These are phyloP conservation scores for Rhinichthys osculus DNA, from an alignment of 2,797 vertebrate species.

Conservation along the genomic window DNA sequence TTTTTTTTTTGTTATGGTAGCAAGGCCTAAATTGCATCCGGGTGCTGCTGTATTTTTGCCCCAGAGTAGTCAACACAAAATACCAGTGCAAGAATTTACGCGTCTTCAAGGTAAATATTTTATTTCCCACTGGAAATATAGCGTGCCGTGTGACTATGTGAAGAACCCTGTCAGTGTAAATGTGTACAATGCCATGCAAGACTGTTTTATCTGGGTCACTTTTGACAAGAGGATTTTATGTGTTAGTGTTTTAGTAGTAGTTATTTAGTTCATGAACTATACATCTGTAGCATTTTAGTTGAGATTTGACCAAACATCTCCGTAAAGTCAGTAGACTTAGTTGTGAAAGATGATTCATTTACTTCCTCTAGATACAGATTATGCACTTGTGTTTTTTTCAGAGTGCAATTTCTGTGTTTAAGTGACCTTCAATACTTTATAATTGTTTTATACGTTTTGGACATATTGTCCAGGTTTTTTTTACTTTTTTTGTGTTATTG, in stretches of 20 bases:
- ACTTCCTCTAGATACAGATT: constrained; percentile 54
- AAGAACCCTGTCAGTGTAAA: constrained; percentile 28
- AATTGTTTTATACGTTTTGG: constrained; percentile 77
- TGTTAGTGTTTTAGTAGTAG: constrained; percentile 46
- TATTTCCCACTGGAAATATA: constrained; percentile 33
- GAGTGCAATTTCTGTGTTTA: constrained; percentile 81
- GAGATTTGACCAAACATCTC: constrained; percentile 39
- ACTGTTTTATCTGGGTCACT: constrained; percentile 50
- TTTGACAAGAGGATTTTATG: constrained; percentile 37
- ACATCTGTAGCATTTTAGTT: constrained; percentile 40
- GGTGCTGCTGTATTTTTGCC: constrained; percentile 41
- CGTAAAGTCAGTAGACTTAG: constrained; percentile 42
- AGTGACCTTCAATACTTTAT: constrained; percentile 84
- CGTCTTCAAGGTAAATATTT: constrained; percentile 16
- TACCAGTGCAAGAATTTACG: constrained; percentile 8
- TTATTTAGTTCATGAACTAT: constrained; percentile 14
- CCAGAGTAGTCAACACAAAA: constrained; percentile 14
- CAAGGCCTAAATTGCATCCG: constrained; percentile 24
- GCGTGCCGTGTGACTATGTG: constrained; percentile 36
- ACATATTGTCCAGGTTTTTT: constrained; percentile 78
- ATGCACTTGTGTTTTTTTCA: constrained; percentile 64
- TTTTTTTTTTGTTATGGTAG: constrained; percentile 16
- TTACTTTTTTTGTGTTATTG: constrained; percentile 60
- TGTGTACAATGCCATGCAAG: constrained; percentile 48
- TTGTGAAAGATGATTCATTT: constrained; percentile 44